A percentile compares a stretch with the other conserved stretches of the same genome.
Evolutionary conservation across 2,888 invertebrate species (phyloP).

Genomic region (Scotopteryx bipunctaria): DNA sequence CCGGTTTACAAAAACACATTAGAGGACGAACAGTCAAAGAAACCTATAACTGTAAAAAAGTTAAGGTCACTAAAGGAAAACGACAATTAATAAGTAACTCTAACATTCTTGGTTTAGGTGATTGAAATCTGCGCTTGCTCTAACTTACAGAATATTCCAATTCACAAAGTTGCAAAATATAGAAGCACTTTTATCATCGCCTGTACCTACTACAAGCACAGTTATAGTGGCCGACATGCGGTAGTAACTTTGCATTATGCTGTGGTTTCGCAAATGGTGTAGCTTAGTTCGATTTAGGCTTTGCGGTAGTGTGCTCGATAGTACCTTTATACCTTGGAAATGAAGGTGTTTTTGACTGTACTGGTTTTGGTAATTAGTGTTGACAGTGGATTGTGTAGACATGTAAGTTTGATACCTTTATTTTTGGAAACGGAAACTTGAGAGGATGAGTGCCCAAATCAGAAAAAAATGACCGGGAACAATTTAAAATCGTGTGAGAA

Average conservation of each 20-base stretch:
- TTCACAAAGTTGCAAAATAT: not conserved
- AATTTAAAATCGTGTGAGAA: no score
- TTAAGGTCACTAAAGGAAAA: no score
- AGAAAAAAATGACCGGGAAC: no score
- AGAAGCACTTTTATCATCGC: slow-evolving; percentile 18
- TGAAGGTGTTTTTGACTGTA: slow-evolving; percentile 29
- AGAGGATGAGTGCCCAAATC: no score
- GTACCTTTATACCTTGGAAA: slow-evolving; percentile 14
- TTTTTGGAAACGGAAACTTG: no score
- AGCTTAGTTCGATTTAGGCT: slow-evolving; percentile 35
- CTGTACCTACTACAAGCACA: slow-evolving; percentile 28
- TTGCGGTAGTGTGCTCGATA: slow-evolving; percentile 19
- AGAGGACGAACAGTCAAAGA: no score
- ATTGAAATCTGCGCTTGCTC: no score
- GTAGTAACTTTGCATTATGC: slow-evolving; percentile 14
- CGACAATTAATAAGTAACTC: no score
- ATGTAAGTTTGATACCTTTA: slow-evolving; percentile 28
- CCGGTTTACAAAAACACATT: no score
- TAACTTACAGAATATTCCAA: no score
- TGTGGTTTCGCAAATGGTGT: slow-evolving; percentile 19
- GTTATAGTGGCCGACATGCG: slow-evolving; percentile 25
- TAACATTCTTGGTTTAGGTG: no score
- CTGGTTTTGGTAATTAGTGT: slow-evolving; percentile 23
- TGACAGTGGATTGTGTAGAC: slow-evolving; percentile 20
- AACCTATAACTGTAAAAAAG: no score